Evolutionary conservation across 2,888 invertebrate species (phyloP), one percentile per base, ranked within the genome.

Genomic region (Drosophila borealis): DNA sequence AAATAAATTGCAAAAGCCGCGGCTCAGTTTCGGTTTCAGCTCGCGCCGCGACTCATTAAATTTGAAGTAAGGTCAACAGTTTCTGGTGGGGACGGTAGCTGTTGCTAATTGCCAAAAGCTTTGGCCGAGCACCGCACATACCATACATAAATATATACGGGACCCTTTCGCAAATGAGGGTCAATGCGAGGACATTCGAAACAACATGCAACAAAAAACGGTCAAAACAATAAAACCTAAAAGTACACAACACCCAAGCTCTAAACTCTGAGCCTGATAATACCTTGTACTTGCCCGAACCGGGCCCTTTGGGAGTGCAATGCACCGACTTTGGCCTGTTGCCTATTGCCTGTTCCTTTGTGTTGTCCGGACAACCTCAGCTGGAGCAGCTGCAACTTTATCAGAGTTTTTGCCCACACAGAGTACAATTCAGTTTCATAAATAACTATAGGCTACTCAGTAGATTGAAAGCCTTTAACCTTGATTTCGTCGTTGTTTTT

Each of bases 41-140:
- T 42, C 44, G 59, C 55, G 50, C 50, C 2, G 44, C 62, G 49
- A 70, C 67, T 75, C 81, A 83, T 83, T 80, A 68, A 70, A 84
- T 81, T 87, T 81, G 56, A 62, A 76, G 63, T 69, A 80, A 66
- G 82, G 86, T 85, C 82, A 81, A 83, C 69, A 74, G 51, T 8
- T 29, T 8, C 53, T 80, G 62, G 36, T 17, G 29, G 33, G 29
- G 55, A 56, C 48, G 56, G 53, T 39, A 19, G 46, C 62, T 53
- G 70, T 45, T 59, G 67, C 87, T 84, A 82, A 82, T 82, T 82
- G 88, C 81, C 50, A 62, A 64, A 73, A 80, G 82, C 57, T 56
- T 62, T 41, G 42, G 51, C 25, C 44, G 36, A 3, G 11, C 13
- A 36, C 10, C 13, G 13, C 42, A 57, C 36, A 44, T 21, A 53